Evolutionary conservation across 2,888 invertebrate species (phyloP).

Genomic region (Himalopsyche japonica): DNA sequence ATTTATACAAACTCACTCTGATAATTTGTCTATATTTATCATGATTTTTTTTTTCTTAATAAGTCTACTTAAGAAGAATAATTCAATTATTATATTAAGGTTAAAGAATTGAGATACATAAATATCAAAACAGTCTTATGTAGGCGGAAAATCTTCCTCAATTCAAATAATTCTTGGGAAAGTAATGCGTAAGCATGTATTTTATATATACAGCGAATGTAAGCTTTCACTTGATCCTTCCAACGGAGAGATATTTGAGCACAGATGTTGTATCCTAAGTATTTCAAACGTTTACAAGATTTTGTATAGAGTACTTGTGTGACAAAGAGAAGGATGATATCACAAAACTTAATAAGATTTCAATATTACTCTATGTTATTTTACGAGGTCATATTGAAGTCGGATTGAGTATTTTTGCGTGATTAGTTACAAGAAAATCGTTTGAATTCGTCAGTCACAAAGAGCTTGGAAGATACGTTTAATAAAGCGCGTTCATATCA

Average conservation of each 20-base stretch:
- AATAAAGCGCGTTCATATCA: no score
- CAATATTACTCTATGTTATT: no score
- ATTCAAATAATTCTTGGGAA: neutral
- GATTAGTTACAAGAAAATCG: no score
- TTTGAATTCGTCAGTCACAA: no score
- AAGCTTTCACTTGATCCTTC: neutral
- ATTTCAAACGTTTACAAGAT: neutral
- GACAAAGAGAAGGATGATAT: neutral
- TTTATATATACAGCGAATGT: neutral
- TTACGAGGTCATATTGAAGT: no score
- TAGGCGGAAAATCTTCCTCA: neutral
- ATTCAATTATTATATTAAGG: neutral
- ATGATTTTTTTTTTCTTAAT: no score
- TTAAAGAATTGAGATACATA: neutral
- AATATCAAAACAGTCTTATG: neutral
- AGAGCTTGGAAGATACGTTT: no score
- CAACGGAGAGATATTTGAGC: neutral
- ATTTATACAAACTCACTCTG: no score
- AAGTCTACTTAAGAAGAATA: neutral
- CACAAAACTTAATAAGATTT: neutral
- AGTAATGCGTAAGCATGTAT: neutral
- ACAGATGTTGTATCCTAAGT: neutral
- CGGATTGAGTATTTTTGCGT: no score
- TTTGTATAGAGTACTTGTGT: neutral
- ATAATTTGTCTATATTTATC: no score